Evolutionary conservation across 2,888 invertebrate species (phyloP).

Genomic region (Emesis russula): DNA sequence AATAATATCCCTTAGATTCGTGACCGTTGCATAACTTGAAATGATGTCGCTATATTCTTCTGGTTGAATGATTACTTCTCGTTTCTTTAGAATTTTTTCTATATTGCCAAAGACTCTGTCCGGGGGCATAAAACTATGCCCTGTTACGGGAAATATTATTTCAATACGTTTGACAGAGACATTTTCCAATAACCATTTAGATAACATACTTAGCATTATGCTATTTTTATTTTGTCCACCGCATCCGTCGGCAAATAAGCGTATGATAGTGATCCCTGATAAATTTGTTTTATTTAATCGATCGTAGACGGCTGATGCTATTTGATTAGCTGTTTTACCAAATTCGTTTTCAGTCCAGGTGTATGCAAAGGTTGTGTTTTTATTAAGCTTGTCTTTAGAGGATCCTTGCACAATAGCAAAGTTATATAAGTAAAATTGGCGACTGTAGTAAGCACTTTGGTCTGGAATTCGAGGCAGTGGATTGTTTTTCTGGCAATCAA

Average conservation of each 20-base stretch:
- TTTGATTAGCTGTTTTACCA: conserved; percentile 48
- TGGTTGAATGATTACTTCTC: conserved; percentile 81
- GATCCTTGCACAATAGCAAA: conserved; percentile 80
- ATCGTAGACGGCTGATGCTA: conserved; percentile 80
- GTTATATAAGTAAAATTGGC: conserved; percentile 73
- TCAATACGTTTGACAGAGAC: conserved; percentile 44
- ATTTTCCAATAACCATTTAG: conserved; percentile 80
- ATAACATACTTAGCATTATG: conserved; percentile 81
- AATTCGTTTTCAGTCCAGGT: conserved; percentile 81
- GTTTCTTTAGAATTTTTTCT: conserved; percentile 74
- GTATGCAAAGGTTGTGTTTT: conserved; percentile 82
- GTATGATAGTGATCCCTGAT: conserved; percentile 68
- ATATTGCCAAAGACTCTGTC: conserved; percentile 64
- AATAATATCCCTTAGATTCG: not conserved
- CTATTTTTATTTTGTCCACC: conserved; percentile 80
- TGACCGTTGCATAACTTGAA: conserved; percentile 55
- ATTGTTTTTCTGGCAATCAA: conserved; percentile 84
- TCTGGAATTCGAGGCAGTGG: conserved; percentile 63
- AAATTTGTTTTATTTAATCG: conserved; percentile 83
- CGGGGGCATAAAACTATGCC: conserved; percentile 66
- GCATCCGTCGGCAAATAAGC: conserved; percentile 81
- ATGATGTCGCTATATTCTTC: conserved; percentile 79
- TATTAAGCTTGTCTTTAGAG: conserved; percentile 76
- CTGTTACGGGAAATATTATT: conserved; percentile 77
- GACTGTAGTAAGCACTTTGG: conserved; percentile 59